Conservation (phyloP, 1,140 invertebrate genomes). For the Pachypeltis micranthus region DNA sequence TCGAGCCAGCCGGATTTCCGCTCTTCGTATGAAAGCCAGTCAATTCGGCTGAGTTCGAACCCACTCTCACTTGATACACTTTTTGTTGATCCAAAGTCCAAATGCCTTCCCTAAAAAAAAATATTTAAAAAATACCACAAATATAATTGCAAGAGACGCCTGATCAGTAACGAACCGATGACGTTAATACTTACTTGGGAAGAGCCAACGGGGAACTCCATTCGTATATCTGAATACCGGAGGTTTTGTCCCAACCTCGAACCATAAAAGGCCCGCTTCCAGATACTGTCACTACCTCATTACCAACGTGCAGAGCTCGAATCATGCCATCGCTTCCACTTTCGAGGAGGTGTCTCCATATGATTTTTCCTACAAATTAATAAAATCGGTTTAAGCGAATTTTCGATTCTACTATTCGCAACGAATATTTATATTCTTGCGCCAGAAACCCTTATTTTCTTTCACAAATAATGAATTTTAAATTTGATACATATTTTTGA, state of each 20-base stretch:
- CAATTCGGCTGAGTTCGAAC: neutral
- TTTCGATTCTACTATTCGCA: neutral
- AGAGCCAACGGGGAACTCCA: conserved; percentile 30
- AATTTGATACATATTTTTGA: neutral
- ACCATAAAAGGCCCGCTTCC: conserved; percentile 57
- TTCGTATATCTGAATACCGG: conserved; percentile 47
- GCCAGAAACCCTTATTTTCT: neutral
- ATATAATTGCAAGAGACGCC: neutral
- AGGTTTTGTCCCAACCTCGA: conserved; percentile 54
- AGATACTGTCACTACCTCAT: conserved; percentile 55
- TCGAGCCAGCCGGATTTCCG: neutral
- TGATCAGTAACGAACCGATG: too few relatives aligned
- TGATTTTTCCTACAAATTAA: conserved; percentile 47
- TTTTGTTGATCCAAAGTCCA: conserved; percentile 6
- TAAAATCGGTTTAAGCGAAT: neutral
- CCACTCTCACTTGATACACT: neutral
- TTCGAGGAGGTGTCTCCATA: conserved; percentile 73
- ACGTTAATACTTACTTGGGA: conserved; percentile 3
- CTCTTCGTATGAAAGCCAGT: neutral
- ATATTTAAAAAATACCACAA: neutral
- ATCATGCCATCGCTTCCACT: conserved; percentile 40
- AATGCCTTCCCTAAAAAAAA: neutral
- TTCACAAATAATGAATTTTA: neutral
- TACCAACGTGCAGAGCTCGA: conserved; percentile 44
- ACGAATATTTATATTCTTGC: neutral